Evolutionary conservation across 2,888 invertebrate genomes (phyloP).

Genomic region (Lypha dubia): DNA sequence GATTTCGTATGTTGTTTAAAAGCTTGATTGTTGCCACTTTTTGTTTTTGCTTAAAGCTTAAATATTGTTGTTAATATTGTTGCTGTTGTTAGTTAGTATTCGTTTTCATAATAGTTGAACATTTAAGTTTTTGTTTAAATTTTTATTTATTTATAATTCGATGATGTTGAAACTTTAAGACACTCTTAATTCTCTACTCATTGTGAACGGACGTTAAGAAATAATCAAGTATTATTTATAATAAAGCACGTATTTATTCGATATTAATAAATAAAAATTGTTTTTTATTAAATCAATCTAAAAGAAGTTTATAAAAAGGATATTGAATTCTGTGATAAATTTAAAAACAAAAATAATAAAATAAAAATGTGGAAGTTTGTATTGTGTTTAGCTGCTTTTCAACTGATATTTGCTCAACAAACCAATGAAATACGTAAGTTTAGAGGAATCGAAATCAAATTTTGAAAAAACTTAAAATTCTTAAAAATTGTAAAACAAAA

Average conservation of each 20-base stretch:
- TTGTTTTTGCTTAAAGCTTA: constrained; percentile 65
- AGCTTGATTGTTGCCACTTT: constrained; percentile 64
- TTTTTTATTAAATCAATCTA: constrained; percentile 1
- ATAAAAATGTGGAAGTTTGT: constrained; percentile 76
- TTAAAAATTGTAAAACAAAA: neutral
- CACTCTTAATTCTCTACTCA: constrained; percentile 75
- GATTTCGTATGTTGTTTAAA: no score
- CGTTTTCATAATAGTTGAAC: constrained; percentile 36
- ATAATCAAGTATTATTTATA: neutral
- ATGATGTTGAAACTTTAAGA: constrained; percentile 72
- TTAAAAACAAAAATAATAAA: constrained; percentile 48
- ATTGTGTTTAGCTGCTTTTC: constrained; percentile 74
- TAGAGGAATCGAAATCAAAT: neutral
- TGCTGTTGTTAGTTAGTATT: constrained; percentile 25
- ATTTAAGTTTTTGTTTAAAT: constrained; percentile 34
- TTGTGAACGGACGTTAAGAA: constrained; percentile 70
- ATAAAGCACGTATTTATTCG: neutral
- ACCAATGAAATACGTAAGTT: constrained; percentile 77
- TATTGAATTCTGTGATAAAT: constrained; percentile 53
- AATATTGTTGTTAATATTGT: constrained; percentile 52
- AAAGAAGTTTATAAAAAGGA: constrained; percentile 40
- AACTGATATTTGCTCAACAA: constrained; percentile 75
- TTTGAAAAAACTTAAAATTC: neutral
- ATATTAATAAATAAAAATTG: constrained; percentile 12
- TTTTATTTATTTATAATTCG: constrained; percentile 75